Conservation (phyloP, 2,888 invertebrate species). For the Hirtodrosophila duncani region DNA sequence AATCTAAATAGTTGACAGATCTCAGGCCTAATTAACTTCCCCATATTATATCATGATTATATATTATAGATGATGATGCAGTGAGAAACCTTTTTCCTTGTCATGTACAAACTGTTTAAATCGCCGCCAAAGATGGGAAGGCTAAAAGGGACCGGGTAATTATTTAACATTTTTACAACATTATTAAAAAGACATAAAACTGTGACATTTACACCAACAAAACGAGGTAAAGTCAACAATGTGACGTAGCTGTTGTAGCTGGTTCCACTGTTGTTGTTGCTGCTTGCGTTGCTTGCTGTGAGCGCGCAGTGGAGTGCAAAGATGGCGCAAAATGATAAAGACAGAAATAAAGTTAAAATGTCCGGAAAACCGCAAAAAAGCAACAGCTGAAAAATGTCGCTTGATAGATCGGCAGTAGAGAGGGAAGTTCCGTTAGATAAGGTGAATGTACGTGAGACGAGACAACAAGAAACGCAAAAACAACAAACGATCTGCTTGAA, state of each 20-base stretch:
- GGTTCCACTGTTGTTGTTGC: slow-evolving; percentile 13
- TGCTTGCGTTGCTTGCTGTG: slow-evolving; percentile 14
- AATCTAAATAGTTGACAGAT: too few species aligned
- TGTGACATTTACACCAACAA: slow-evolving; percentile 42
- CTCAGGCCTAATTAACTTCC: too few species aligned
- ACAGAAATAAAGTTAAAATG: slow-evolving; percentile 24
- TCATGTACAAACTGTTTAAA: slow-evolving; percentile 9
- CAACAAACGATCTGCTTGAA: slow-evolving; percentile 16
- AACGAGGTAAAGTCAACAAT: slow-evolving; percentile 35
- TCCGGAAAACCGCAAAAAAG: slow-evolving; percentile 59
- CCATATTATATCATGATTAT: too few species aligned
- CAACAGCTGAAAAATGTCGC: slow-evolving; percentile 54
- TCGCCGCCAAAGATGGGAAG: background rate
- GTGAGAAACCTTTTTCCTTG: background rate
- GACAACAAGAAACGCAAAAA: slow-evolving; percentile 14
- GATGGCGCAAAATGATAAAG: slow-evolving; percentile 48
- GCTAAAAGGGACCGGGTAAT: slow-evolving; percentile 7
- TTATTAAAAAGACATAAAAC: slow-evolving; percentile 64
- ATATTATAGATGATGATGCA: too few species aligned
- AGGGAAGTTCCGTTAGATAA: slow-evolving; percentile 48
- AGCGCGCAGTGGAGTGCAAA: slow-evolving; percentile 35
- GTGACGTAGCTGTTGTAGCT: slow-evolving; percentile 14
- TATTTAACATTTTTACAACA: slow-evolving; percentile 43
- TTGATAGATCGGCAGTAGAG: slow-evolving; percentile 20
- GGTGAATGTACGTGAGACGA: slow-evolving; percentile 61